Conservation (phyloP, 2,113 vertebrate genomes). For the Lagopus leucura region DNA sequence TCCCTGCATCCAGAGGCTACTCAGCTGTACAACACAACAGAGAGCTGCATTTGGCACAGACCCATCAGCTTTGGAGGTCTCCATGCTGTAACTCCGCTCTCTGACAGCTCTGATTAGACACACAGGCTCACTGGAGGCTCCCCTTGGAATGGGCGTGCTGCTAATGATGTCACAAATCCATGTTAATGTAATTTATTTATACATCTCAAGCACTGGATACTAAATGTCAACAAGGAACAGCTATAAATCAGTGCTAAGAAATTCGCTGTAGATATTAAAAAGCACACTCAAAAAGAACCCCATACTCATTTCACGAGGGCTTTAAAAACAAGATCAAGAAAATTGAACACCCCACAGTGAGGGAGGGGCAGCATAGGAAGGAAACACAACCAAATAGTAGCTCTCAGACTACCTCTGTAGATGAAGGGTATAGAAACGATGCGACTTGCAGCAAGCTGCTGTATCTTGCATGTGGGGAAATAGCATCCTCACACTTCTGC, state of each 20-base stretch:
- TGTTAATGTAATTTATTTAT: constrained; percentile 49
- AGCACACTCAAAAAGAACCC: neutral
- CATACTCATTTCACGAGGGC: neutral
- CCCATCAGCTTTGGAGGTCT: neutral
- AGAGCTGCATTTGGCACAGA: constrained; percentile 3
- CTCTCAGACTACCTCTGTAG: neutral
- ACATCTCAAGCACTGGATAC: constrained; percentile 1
- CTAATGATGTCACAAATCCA: constrained; percentile 30
- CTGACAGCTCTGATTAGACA: constrained; percentile 54
- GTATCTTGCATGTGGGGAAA: neutral
- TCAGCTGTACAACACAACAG: neutral
- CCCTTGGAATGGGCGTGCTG: constrained; percentile 33
- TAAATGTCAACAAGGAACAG: constrained; percentile 23
- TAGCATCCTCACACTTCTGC: neutral
- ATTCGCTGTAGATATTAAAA: neutral
- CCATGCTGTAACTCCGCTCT: neutral
- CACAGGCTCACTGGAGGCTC: neutral
- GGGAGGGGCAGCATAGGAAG: neutral
- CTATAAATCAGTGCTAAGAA: constrained; percentile 20
- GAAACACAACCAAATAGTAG: constrained; percentile 25
- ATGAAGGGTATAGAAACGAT: neutral
- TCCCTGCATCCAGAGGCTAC: neutral
- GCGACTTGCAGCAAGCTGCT: neutral
- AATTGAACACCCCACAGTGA: neutral
- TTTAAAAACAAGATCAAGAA: constrained; percentile 28